A percentile compares a stretch with the other conserved stretches of the same genome.
These are phyloP conservation scores for Mesopsocus fuscifrons DNA, from an alignment of 2,888 invertebrate genomes.

Conservation along the genomic window DNA sequence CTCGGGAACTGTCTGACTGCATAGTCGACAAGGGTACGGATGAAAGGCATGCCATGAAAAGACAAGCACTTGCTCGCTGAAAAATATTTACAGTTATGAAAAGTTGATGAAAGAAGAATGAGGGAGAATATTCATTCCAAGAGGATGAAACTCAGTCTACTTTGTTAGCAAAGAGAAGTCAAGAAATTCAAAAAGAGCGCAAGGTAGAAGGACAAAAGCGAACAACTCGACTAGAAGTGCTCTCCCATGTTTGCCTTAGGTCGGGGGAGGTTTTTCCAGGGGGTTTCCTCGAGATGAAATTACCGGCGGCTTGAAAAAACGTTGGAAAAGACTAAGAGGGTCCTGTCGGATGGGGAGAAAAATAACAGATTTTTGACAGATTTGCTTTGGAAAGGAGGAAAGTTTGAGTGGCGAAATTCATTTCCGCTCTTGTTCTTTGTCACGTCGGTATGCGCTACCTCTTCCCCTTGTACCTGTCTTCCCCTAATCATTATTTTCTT, in stretches of 20 bases:
- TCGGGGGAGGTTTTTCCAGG: no score
- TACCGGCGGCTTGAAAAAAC: background rate
- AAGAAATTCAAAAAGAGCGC: background rate
- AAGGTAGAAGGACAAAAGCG: background rate
- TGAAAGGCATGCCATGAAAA: no score
- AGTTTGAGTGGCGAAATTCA: background rate
- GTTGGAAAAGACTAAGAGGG: background rate
- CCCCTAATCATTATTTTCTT: no score
- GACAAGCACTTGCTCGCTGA: background rate
- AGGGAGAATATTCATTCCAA: background rate
- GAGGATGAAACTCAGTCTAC: background rate
- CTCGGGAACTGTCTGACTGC: no score
- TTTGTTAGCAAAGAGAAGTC: background rate
- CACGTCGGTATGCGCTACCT: no score
- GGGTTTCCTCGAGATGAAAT: background rate
- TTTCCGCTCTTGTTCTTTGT: background rate
- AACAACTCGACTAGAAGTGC: no score
- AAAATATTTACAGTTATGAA: background rate
- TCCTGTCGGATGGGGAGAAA: background rate
- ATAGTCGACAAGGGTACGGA: no score
- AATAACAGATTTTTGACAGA: background rate
- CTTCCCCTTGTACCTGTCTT: no score
- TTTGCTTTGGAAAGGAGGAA: no score
- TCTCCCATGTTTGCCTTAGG: no score
- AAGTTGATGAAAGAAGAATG: background rate